Conservation (phyloP, 2,113 vertebrate species). For the Cavia porcellus region DNA sequence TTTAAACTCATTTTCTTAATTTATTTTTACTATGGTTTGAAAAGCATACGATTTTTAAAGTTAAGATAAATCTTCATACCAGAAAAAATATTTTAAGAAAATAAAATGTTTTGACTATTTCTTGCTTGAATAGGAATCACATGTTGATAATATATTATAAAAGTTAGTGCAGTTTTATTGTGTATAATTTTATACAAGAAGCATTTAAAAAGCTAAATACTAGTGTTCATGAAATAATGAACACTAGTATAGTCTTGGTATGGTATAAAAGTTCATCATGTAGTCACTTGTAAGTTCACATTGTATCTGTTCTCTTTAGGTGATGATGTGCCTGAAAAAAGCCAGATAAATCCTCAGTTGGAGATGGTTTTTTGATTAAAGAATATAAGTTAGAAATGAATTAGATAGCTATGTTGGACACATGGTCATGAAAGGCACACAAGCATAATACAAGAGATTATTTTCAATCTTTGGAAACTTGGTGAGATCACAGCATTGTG, state of each 20-base stretch:
- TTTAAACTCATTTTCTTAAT: neutral
- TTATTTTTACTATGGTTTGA: slow-evolving; percentile 23
- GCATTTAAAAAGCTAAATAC: neutral
- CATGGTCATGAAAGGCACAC: neutral
- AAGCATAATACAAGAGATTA: neutral
- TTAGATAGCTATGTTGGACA: neutral
- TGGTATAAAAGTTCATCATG: neutral
- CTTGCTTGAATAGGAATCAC: neutral
- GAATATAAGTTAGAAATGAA: neutral
- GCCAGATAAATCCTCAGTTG: neutral
- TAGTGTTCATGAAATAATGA: neutral
- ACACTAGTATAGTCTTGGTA: neutral
- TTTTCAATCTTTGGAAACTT: neutral
- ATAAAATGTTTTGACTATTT: neutral
- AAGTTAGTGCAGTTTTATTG: slow-evolving; percentile 9
- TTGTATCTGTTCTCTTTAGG: neutral
- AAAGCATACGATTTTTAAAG: slow-evolving; percentile 1
- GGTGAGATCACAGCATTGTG: neutral
- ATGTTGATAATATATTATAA: slow-evolving; percentile 16
- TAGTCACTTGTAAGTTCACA: neutral
- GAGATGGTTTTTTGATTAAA: neutral
- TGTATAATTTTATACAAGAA: neutral
- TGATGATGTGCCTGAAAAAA: neutral
- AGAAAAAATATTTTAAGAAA: slow-evolving; percentile 28
- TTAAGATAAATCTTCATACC: slow-evolving; percentile 7